phyloP scores from a whole-genome alignment of 1,140 invertebrate genomes.

The Cotesia chilonis region DNA sequence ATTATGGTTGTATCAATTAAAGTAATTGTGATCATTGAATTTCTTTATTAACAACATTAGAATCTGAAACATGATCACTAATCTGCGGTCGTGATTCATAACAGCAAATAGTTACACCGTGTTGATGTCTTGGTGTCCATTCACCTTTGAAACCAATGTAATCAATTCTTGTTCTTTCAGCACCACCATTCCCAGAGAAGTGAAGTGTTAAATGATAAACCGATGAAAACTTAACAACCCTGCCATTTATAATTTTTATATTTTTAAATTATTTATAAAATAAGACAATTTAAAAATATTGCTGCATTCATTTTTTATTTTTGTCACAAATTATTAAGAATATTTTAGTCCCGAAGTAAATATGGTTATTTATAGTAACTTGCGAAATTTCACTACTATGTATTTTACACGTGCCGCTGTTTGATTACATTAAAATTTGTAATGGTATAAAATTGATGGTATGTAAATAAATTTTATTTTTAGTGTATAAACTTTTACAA shows the following conservation, averaged over 20 bases:
- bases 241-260: constrained; percentile 35
- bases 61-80: constrained; percentile 78
- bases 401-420: too few species aligned
- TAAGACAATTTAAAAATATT: too few species aligned
- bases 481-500: too few species aligned
- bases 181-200: constrained; percentile 88
- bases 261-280: neutral
- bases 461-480: too few species aligned
- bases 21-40: constrained; percentile 64
- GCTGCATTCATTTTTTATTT: too few species aligned
- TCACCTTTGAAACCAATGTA: constrained; percentile 97
- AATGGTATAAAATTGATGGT: too few species aligned
- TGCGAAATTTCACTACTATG: too few species aligned
- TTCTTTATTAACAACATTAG: constrained; percentile 65
- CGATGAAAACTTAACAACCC: constrained; percentile 87
- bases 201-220: constrained; percentile 88
- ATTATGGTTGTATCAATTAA: too few species aligned
- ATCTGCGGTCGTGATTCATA: constrained; percentile 88
- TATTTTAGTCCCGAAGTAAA: too few species aligned
- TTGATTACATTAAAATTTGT: too few species aligned
- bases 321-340: too few species aligned
- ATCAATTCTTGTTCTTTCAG: constrained; percentile 84
- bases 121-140: constrained; percentile 82
- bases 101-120: constrained; percentile 89
- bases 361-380: too few species aligned